A percentile compares a stretch with the other conserved stretches of the same genome.
These are phyloP conservation scores for Parazoanthus swiftii DNA, from an alignment of 92 coral and sea anemone species.

Conservation along the genomic window DNA sequence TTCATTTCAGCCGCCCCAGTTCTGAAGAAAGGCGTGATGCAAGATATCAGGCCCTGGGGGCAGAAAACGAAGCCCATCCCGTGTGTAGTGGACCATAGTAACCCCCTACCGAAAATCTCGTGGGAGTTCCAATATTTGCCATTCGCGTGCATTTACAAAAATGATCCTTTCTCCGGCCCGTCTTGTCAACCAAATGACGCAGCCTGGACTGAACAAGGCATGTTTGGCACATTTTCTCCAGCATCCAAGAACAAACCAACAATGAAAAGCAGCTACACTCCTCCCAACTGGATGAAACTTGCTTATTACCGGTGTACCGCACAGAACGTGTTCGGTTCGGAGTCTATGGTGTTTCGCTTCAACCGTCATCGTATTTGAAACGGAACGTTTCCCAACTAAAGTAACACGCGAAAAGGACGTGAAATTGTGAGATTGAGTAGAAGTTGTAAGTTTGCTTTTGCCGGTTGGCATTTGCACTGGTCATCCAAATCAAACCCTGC, in stretches of 20 bases:
- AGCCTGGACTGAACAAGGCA: neutral
- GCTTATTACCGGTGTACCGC: constrained; percentile 10
- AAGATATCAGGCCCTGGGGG: neutral
- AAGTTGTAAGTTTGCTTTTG: neutral
- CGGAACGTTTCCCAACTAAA: no score
- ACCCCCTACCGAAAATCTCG: neutral
- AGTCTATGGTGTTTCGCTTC: constrained; percentile 4
- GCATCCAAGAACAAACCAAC: neutral
- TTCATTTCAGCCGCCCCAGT: constrained; percentile 26
- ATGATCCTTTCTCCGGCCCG: neutral
- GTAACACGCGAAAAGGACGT: neutral
- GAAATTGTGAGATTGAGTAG: neutral
- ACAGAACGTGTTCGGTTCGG: neutral
- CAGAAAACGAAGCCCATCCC: neutral
- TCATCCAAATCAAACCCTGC: no score
- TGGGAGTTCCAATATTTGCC: neutral
- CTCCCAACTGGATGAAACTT: neutral
- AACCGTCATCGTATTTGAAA: neutral
- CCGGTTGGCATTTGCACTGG: neutral
- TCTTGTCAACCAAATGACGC: neutral
- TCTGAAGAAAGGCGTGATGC: neutral
- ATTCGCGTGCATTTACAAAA: neutral
- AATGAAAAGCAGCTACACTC: neutral
- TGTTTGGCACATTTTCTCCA: neutral
- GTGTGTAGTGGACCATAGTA: constrained; percentile 11